phyloP scores from a whole-genome alignment of 2,113 vertebrate genomes.

The Scopus umbretta region DNA sequence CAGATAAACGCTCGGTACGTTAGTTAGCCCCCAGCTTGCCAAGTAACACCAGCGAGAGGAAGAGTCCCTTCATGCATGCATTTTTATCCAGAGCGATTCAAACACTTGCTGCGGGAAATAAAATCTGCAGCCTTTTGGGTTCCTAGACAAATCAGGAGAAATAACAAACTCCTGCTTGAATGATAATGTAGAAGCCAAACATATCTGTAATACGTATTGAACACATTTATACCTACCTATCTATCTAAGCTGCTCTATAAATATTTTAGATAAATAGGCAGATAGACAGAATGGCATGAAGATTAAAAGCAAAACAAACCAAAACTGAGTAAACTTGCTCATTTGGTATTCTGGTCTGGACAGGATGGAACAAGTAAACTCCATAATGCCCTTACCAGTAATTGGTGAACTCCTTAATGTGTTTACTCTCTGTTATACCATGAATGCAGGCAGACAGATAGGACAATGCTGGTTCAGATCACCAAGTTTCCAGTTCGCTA shows the following conservation, averaged over 20 bases:
- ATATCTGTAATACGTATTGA: background rate
- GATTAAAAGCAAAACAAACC: slow-evolving; percentile 8
- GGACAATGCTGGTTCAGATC: background rate
- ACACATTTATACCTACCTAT: background rate
- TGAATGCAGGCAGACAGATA: background rate
- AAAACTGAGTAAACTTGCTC: background rate
- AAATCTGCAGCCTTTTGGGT: background rate
- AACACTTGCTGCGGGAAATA: background rate
- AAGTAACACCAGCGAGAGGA: background rate
- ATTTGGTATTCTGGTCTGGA: background rate
- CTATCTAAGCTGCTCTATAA: background rate
- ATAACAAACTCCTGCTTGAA: background rate
- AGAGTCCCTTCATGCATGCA: background rate
- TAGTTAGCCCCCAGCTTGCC: background rate
- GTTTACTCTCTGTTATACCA: background rate
- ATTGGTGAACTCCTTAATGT: background rate
- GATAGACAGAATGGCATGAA: background rate
- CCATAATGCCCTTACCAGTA: background rate
- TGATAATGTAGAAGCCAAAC: background rate
- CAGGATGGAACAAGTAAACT: background rate
- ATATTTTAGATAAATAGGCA: slow-evolving; percentile 19
- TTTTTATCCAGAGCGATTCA: background rate
- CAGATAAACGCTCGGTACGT: background rate
- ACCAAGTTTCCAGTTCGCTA: background rate
- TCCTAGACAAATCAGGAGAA: background rate